These are phyloP conservation scores for Carassius auratus DNA, from an alignment of 2,113 vertebrate genomes.

Conservation along the genomic window DNA sequence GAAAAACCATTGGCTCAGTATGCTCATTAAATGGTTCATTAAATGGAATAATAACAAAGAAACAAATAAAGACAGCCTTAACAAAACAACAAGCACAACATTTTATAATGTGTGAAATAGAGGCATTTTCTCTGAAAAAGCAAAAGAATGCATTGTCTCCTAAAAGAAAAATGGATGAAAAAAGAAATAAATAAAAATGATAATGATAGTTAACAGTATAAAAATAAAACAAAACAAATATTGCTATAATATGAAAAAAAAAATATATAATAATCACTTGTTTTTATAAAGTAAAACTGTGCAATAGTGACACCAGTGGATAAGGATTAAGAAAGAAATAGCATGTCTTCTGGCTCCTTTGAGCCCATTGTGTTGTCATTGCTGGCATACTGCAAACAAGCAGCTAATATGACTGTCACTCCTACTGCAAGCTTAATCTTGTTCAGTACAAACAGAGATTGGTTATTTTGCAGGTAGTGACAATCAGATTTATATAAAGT, in stretches of 20 bases:
- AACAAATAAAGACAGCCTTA: conserved; percentile 8
- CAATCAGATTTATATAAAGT: neutral
- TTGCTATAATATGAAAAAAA: too few species aligned
- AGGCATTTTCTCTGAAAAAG: neutral
- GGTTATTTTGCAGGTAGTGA: neutral
- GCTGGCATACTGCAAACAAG: too few species aligned
- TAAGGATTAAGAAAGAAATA: neutral
- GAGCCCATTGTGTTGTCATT: neutral
- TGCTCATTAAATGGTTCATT: conserved; percentile 28
- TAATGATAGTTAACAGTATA: neutral
- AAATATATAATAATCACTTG: neutral
- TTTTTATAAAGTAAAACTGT: neutral
- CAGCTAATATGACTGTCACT: neutral
- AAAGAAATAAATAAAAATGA: too few species aligned
- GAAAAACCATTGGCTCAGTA: conserved; percentile 4
- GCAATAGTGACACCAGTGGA: neutral
- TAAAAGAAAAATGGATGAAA: neutral
- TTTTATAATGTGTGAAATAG: conserved; percentile 1
- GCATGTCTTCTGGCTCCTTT: neutral
- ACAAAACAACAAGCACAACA: conserved; percentile 21
- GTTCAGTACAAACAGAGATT: neutral
- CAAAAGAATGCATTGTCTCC: neutral
- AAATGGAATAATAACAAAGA: conserved; percentile 15
- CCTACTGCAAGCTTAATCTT: neutral
- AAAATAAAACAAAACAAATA: neutral